These are phyloP conservation scores for Hypotaenidia philippensis DNA, from an alignment of 2,797 vertebrate species.

Conservation along the genomic window DNA sequence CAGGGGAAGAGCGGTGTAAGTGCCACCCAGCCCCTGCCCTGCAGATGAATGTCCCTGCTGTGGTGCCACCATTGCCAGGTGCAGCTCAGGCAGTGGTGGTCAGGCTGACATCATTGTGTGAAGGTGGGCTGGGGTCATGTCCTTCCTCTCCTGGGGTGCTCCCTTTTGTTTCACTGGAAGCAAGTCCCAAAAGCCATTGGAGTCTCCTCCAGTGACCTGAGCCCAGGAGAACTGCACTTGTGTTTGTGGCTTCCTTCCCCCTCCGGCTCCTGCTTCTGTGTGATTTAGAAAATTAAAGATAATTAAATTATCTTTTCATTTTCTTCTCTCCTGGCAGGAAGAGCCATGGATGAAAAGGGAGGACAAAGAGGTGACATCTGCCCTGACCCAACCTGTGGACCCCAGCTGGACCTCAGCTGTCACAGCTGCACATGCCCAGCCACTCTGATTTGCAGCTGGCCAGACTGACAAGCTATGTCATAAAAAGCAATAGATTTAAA, in stretches of 20 bases:
- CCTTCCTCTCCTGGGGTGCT: not conserved
- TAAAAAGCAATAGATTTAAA: not conserved
- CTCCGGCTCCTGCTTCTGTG: not conserved
- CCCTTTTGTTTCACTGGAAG: not conserved
- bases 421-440: rapidly evolving
- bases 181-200: not conserved
- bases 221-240: not conserved
- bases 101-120: rapidly evolving
- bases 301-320: too few species aligned
- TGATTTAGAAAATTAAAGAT: not conserved
- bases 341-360: not conserved
- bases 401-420: not conserved
- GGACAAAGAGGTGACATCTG: not conserved
- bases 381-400: not conserved
- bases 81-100: rapidly evolving
- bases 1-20: not conserved
- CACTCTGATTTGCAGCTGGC: not conserved
- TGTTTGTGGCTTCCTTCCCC: not conserved
- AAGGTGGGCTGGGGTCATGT: rapidly evolving
- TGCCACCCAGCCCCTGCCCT: not conserved
- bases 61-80: rapidly evolving
- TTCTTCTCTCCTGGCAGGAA: not conserved
- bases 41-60: rapidly evolving
- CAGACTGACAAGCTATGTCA: not conserved
- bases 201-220: not conserved